Percentiles rank a stretch among this genome's conserved stretches.
Evolutionary conservation across 2,888 invertebrate genomes (phyloP).

Genomic region (Xestia sexstrigata): DNA sequence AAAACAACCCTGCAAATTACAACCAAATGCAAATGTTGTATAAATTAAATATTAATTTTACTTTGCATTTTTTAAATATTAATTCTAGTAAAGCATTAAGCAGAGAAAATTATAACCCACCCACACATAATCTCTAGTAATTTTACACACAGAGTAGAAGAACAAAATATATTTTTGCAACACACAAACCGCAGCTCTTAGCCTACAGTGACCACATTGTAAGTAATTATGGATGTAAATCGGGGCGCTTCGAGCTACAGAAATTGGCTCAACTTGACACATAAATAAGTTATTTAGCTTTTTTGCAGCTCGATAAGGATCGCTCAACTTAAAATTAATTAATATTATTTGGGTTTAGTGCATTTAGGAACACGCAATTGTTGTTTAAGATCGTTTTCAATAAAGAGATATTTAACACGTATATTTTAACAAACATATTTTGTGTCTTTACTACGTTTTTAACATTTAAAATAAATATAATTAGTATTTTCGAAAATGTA

Average conservation of each 20-base stretch:
- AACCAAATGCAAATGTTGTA: not conserved
- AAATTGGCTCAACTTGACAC: slow-evolving; percentile 62
- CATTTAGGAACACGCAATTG: slow-evolving; percentile 25
- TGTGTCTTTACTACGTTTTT: not conserved
- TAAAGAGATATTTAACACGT: not conserved
- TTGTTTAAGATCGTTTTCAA: not conserved
- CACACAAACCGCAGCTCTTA: slow-evolving; percentile 67
- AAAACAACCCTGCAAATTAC: not conserved
- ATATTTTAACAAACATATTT: not conserved
- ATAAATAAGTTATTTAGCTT: slow-evolving; percentile 63
- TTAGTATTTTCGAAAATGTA: not conserved
- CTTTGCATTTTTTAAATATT: not conserved
- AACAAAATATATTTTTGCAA: slow-evolving; percentile 39
- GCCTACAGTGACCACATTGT: slow-evolving; percentile 72
- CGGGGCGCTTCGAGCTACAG: slow-evolving; percentile 61
- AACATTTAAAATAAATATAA: not conserved
- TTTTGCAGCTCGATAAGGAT: slow-evolving; percentile 40
- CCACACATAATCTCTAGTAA: not conserved
- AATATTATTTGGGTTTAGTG: slow-evolving; percentile 39
- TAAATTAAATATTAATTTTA: not conserved
- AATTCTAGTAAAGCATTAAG: not conserved
- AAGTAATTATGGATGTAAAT: slow-evolving; percentile 82
- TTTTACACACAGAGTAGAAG: slow-evolving; percentile 2
- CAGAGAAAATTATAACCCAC: no score
- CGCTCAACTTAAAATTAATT: slow-evolving; percentile 53